These are phyloP conservation scores for Periophthalmodon schlosseri DNA, from an alignment of 2,113 vertebrate genomes.

Conservation along the genomic window DNA sequence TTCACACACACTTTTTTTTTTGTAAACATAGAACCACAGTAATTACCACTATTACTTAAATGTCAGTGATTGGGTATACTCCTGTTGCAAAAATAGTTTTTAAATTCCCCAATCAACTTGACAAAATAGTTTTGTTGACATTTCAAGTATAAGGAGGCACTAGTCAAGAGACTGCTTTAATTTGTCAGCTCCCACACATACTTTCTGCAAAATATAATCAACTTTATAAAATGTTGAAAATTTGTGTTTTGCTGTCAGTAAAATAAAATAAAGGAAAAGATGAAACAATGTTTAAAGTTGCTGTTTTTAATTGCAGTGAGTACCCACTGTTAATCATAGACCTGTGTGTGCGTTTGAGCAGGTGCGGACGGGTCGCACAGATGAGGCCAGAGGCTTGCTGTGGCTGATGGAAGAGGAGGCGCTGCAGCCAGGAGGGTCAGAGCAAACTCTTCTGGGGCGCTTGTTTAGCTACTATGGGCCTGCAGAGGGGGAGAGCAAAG, in stretches of 20 bases:
- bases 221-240: background rate
- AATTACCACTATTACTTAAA: too few relatives aligned
- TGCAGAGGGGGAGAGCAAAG: constrained; percentile 87
- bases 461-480: constrained; percentile 94
- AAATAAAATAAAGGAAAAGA: too few relatives aligned
- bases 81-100: background rate
- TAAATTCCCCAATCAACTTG: background rate
- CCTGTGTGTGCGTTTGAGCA: constrained; percentile 49
- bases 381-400: constrained; percentile 90
- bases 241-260: too few relatives aligned
- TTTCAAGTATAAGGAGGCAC: constrained; percentile 39
- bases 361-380: constrained; percentile 85
- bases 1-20: too few relatives aligned
- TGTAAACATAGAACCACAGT: too few relatives aligned
- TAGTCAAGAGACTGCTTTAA: constrained; percentile 43
- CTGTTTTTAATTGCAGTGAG: background rate
- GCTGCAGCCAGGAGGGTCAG: constrained; percentile 83
- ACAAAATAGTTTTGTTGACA: constrained; percentile 29
- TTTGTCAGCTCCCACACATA: constrained; percentile 20
- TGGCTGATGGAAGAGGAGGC: constrained; percentile 97
- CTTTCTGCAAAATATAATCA: background rate
- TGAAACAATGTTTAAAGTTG: background rate
- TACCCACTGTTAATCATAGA: background rate
- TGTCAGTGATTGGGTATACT: background rate
- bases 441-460: constrained; percentile 86